A percentile compares a stretch with the other conserved stretches of the same genome.
These are phyloP conservation scores for Chrysogorgia sp. DNA, from an alignment of 92 coral and sea anemone species.

Conservation along the genomic window DNA sequence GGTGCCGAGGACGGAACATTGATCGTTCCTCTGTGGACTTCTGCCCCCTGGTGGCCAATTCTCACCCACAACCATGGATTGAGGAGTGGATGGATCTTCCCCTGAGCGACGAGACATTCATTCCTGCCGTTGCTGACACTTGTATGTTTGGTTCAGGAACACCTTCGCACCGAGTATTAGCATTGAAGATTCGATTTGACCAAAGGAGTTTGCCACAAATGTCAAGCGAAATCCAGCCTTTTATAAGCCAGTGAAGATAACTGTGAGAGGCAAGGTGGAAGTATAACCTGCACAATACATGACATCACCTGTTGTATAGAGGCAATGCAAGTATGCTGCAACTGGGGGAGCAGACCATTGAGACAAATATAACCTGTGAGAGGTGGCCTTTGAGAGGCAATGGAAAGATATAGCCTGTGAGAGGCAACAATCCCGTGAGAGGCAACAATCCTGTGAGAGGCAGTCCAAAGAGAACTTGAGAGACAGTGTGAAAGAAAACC, in stretches of 20 bases:
- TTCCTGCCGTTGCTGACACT: conserved; percentile 22
- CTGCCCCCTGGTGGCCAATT: conserved; percentile 78
- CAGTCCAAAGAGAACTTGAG: no score
- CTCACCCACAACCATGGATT: conserved; percentile 46
- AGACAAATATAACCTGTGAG: not conserved
- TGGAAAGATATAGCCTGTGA: conserved; percentile 2
- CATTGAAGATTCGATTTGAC: no score
- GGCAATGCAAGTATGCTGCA: not conserved
- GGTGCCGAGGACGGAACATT: conserved; percentile 66
- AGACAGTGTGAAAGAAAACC: not conserved
- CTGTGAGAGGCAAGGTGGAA: not conserved
- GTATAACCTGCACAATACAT: no score
- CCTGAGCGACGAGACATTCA: conserved; percentile 24
- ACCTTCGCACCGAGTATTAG: no score
- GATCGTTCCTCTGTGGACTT: conserved; percentile 64
- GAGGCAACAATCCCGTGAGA: conserved; percentile 4
- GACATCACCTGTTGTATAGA: no score
- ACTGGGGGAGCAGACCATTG: not conserved
- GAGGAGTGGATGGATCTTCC: conserved; percentile 25
- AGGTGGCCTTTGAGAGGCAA: conserved; percentile 1
- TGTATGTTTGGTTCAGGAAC: conserved; percentile 12
- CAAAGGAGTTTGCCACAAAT: not conserved
- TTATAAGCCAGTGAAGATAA: not conserved
- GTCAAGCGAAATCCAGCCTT: not conserved
- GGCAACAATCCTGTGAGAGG: not conserved